Conservation (phyloP, 2,113 vertebrate genomes). For the Sander lucioperca region DNA sequence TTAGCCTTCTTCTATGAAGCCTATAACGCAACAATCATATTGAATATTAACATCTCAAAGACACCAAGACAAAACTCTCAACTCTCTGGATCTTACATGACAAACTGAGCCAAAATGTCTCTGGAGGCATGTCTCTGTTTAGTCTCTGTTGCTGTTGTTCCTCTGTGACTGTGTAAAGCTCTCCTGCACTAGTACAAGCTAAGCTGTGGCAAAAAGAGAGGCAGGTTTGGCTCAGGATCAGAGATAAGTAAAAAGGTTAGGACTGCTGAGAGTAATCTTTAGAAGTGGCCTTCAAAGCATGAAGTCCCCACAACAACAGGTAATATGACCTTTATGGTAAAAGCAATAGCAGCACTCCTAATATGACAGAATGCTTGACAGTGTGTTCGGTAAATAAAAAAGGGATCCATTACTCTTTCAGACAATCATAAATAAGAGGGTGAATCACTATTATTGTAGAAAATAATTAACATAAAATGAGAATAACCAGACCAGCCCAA, state of each 20-base stretch:
- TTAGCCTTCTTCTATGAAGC: conserved; percentile 27
- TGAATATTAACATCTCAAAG: conserved; percentile 20
- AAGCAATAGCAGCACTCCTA: conserved; percentile 62
- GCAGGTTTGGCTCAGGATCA: conserved; percentile 75
- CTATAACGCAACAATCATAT: conserved; percentile 10
- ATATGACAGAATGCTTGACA: conserved; percentile 42
- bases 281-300: conserved; percentile 82
- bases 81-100: conserved; percentile 23
- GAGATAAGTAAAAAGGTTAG: conserved; percentile 85
- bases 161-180: conserved; percentile 50
- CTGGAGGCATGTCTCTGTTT: conserved; percentile 42
- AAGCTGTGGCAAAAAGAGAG: conserved; percentile 64
- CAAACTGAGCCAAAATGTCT: conserved; percentile 28
- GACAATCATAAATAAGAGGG: conserved; percentile 15
- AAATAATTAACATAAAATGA: conserved; percentile 59
- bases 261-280: conserved; percentile 82
- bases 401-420: conserved; percentile 15
- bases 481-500: conserved; percentile 64
- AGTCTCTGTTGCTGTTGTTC: conserved; percentile 54
- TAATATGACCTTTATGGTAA: conserved; percentile 81
- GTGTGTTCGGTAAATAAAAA: conserved; percentile 52
- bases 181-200: conserved; percentile 39
- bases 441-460: conserved; percentile 3
- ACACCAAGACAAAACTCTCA: conserved; percentile 16
- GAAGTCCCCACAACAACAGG: conserved; percentile 73